A percentile compares a stretch with the other conserved stretches of the same genome.
Evolutionary conservation across 2,888 invertebrate species (phyloP).

Genomic region (Cephus rjabovi): DNA sequence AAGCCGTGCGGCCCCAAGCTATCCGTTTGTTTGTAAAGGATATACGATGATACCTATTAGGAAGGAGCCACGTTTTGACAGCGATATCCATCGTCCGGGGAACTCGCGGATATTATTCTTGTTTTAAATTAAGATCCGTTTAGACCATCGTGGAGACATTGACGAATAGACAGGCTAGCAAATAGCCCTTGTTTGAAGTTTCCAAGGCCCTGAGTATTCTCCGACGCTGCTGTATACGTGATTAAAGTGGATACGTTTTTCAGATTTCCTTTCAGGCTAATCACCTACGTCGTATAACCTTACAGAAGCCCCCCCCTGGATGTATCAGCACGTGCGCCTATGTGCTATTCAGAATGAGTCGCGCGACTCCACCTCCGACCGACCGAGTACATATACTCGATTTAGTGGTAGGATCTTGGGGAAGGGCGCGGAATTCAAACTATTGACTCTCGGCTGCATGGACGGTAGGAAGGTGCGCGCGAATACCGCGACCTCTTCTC

Average conservation of each 20-base stretch:
- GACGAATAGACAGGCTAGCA: neutral
- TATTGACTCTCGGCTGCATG: neutral
- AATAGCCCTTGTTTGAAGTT: neutral
- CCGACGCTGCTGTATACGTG: neutral
- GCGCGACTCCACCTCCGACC: neutral
- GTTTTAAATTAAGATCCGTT: neutral
- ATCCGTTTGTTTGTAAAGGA: neutral
- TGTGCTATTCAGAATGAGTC: neutral
- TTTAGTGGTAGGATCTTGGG: neutral
- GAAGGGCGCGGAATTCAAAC: neutral
- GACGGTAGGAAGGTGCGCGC: neutral
- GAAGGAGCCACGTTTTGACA: neutral
- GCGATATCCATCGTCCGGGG: neutral
- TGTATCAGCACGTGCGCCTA: neutral
- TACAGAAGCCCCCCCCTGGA: neutral
- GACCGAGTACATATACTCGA: neutral
- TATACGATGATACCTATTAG: neutral
- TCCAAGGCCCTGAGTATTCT: neutral
- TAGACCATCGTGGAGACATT: neutral
- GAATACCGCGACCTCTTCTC: neutral
- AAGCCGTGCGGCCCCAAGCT: neutral
- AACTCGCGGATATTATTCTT: neutral
- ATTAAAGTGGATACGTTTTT: neutral
- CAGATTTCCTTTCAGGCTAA: neutral
- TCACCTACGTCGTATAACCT: neutral